Evolutionary conservation across 2,113 vertebrate species (phyloP).

Genomic region (Empidonax alnorum): DNA sequence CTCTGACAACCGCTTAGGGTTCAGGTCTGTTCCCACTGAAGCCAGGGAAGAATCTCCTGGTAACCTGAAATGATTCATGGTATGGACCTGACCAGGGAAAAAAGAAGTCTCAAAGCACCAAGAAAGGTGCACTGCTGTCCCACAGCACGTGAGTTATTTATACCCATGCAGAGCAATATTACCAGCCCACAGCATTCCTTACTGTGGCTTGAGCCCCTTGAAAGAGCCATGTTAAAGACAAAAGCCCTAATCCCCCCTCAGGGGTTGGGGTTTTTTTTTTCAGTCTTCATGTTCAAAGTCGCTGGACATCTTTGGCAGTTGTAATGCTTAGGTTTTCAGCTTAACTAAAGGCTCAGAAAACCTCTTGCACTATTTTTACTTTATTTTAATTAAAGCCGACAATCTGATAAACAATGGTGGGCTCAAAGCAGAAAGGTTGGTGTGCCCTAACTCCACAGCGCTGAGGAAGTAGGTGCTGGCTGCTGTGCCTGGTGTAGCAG

Average conservation of each 20-base stretch:
- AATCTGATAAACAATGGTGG: not conserved
- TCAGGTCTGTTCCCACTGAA: not conserved
- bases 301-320: not conserved
- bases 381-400: not conserved
- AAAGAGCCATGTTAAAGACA: fast-evolving
- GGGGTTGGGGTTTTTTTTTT: not conserved
- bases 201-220: not conserved
- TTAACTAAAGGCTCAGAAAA: not conserved
- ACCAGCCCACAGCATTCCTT: not conserved
- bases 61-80: not conserved
- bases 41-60: not conserved
- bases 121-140: not conserved
- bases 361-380: not conserved
- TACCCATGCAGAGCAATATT: not conserved
- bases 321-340: not conserved
- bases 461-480: not conserved
- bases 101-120: not conserved
- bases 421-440: not conserved
- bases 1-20: not conserved
- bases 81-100: fast-evolving
- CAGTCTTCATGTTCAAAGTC: not conserved
- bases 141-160: fast-evolving
- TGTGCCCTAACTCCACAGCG: not conserved
- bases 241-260: not conserved
- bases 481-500: not conserved